Percentiles rank a stretch among this genome's conserved stretches.
Conservation (phyloP, 2,888 invertebrate species). For the Eristalinus sepulchralis region DNA sequence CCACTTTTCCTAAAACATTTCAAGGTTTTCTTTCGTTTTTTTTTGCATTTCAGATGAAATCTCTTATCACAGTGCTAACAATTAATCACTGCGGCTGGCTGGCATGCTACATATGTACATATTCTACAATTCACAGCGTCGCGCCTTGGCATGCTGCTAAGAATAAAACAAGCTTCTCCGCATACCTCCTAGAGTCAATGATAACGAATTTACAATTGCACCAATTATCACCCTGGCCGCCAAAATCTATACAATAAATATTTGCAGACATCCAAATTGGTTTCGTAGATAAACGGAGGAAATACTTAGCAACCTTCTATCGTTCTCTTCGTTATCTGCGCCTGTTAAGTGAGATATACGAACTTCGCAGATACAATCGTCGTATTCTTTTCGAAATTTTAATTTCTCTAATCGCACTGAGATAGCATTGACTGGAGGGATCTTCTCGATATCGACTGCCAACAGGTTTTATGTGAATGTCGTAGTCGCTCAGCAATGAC, state of each 20-base stretch:
- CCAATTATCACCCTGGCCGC: constrained; percentile 19
- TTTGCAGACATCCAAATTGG: neutral
- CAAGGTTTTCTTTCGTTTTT: neutral
- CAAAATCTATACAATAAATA: neutral
- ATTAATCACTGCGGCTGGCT: neutral
- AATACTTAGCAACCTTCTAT: neutral
- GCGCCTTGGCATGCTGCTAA: neutral
- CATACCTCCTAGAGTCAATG: neutral
- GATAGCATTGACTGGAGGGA: neutral
- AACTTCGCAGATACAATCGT: neutral
- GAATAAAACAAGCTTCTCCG: neutral
- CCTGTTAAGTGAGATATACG: neutral
- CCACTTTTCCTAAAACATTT: neutral
- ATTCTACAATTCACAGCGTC: neutral
- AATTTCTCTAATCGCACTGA: constrained; percentile 12
- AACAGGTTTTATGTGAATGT: neutral
- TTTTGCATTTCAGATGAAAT: no score
- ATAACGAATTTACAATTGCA: neutral
- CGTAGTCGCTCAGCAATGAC: neutral
- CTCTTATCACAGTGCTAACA: neutral
- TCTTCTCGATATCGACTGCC: neutral
- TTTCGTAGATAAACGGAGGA: neutral
- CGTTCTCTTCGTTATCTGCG: neutral
- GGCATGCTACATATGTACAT: neutral
- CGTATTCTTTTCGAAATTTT: constrained; percentile 4